A percentile compares a stretch with the other conserved stretches of the same genome.
These are phyloP conservation scores for Drosophila borborema DNA, from an alignment of 2,888 invertebrate species.

Conservation along the genomic window DNA sequence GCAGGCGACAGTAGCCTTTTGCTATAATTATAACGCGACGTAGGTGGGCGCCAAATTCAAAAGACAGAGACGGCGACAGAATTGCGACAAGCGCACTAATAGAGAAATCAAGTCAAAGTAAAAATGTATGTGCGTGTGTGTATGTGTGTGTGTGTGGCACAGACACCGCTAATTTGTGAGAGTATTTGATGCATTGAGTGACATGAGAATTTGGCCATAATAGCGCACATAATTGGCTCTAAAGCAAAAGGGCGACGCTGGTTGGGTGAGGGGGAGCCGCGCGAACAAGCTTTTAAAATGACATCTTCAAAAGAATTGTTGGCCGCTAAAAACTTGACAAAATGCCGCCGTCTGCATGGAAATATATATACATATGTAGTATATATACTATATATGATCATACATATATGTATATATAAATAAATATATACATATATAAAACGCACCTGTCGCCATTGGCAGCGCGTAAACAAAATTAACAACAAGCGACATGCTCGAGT, in stretches of 20 bases:
- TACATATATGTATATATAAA: slow-evolving; percentile 39
- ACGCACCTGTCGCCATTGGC: slow-evolving; percentile 73
- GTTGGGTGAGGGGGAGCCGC: not conserved
- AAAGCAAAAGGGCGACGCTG: slow-evolving; percentile 34
- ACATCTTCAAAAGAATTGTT: slow-evolving; percentile 64
- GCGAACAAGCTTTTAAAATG: slow-evolving; percentile 60
- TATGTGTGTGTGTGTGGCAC: slow-evolving; percentile 16
- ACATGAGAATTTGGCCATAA: slow-evolving; percentile 80
- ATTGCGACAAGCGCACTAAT: slow-evolving; percentile 54
- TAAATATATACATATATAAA: slow-evolving; percentile 39
- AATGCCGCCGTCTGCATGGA: slow-evolving; percentile 51
- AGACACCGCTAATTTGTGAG: slow-evolving; percentile 75
- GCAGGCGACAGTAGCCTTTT: slow-evolving; percentile 71
- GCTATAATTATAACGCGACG: slow-evolving; percentile 75
- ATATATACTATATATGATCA: slow-evolving; percentile 22
- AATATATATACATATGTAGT: slow-evolving; percentile 40
- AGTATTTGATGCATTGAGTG: slow-evolving; percentile 77
- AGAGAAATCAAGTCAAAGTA: slow-evolving; percentile 70
- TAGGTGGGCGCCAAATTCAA: slow-evolving; percentile 71
- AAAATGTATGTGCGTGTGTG: slow-evolving; percentile 23
- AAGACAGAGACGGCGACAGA: slow-evolving; percentile 2
- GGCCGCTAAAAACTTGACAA: slow-evolving; percentile 41
- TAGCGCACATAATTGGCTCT: slow-evolving; percentile 76
- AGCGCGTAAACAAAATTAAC: slow-evolving; percentile 76
- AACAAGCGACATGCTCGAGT: slow-evolving; percentile 72